Percentiles rank a stretch among this genome's conserved stretches.
phyloP scores from a whole-genome alignment of 2,888 invertebrate genomes.

The Automeris io region DNA sequence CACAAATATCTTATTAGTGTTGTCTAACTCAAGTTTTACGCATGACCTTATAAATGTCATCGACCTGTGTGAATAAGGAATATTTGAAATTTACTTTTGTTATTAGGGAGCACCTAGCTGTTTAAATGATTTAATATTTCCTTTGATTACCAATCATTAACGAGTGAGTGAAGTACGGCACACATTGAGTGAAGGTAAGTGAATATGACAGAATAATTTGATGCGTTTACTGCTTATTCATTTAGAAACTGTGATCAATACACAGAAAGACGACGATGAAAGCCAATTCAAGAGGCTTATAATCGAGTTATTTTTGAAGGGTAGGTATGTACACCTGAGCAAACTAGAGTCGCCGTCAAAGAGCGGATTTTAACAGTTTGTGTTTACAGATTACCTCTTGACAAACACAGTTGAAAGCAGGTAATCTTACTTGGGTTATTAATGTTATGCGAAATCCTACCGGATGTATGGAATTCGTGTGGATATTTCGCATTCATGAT shows the following conservation, averaged over 20 bases:
- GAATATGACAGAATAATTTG: conserved; percentile 11
- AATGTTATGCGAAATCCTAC: conserved; percentile 31
- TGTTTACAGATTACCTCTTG: conserved; percentile 68
- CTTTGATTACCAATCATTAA: background rate
- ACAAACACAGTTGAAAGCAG: conserved; percentile 64
- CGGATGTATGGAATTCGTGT: conserved; percentile 35
- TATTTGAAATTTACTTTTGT: too few relatives aligned
- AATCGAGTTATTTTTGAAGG: conserved; percentile 39
- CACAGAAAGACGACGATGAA: conserved; percentile 24
- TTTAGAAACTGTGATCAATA: conserved; percentile 29
- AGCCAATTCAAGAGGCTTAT: conserved; percentile 45
- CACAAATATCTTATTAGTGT: too few relatives aligned
- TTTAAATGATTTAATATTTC: background rate
- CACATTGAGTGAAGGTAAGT: conserved; percentile 1
- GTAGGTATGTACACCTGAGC: conserved; percentile 50
- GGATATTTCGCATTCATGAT: conserved; percentile 22
- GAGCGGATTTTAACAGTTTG: conserved; percentile 70
- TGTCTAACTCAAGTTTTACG: too few relatives aligned
- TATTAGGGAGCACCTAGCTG: too few relatives aligned
- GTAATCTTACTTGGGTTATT: conserved; percentile 54
- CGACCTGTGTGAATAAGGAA: too few relatives aligned
- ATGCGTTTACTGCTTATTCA: conserved; percentile 19
- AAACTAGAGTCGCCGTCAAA: conserved; percentile 59
- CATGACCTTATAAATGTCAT: too few relatives aligned
- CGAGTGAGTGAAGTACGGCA: background rate